Evolutionary conservation across 2,888 invertebrate species (phyloP), one percentile per base, ranked within the genome.

Genomic region (Apamea epomidion): DNA sequence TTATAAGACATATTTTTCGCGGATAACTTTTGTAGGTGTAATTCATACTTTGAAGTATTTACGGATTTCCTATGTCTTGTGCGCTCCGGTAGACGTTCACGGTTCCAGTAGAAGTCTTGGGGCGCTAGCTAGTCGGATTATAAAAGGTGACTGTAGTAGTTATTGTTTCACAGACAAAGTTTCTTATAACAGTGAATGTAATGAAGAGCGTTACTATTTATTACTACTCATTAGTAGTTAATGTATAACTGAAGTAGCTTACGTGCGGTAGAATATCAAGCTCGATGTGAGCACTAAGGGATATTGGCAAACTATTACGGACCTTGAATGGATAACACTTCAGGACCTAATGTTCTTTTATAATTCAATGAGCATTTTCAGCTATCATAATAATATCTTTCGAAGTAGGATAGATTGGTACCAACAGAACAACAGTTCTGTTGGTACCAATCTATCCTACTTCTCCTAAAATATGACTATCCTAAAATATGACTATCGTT

Each of bases 1-100:
- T 85, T 45, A 81, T 45, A 3, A 18, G 71, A 70, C 21, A 85
- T 32, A 58, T 21, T 64, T 80, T 79, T 64, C 21, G 0, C 21
- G 10, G 16, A 29, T 45, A 76, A 29, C 45, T 65, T 65, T 65
- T 37, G 16, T 54, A 12, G 5, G 25, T 74, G 0, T 60, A 18
- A 14, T 21, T 18, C 1, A 2, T 37, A 16, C 3, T 77, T 58
- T 32, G 2, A 3, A 32, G 29, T 18, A 8, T 60, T 76, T 37
- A 37, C 7, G 4, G 8, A 2, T 73, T 48, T 21, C 29, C 32
- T 7, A 18, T 73, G 25, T 18, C 18, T 73, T 32, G 4, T 48
- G 48, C 48, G 14, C 1, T 48, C 48, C 48, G 16, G 48, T 3
- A 48, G 48, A 48, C 48, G 16, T 48, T 48, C 48, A 48, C 68